These are phyloP conservation scores for Plectrocnemia conspersa DNA, from an alignment of 1,140 invertebrate species.

Conservation along the genomic window DNA sequence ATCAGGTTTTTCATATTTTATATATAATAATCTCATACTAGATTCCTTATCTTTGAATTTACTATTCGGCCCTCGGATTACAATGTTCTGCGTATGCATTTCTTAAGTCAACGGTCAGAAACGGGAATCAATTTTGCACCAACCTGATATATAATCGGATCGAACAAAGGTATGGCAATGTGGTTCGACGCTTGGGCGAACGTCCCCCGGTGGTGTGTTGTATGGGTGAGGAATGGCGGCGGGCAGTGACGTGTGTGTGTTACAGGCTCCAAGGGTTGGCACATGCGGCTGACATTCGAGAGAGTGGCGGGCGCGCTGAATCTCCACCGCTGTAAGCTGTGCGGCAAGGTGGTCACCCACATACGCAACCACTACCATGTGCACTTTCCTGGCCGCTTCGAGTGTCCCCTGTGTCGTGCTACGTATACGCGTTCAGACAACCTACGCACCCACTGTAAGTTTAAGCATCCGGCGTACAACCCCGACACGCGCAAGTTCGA, in stretches of 20 bases:
- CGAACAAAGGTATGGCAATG: no score
- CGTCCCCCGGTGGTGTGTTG: neutral
- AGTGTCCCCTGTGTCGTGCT: constrained; percentile 79
- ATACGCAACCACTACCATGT: constrained; percentile 88
- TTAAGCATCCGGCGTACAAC: constrained; percentile 77
- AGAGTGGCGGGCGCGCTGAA: constrained; percentile 80
- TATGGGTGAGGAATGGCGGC: constrained; percentile 7
- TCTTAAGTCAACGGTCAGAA: no score
- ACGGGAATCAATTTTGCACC: no score
- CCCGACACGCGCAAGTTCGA: constrained; percentile 78
- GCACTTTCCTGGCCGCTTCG: constrained; percentile 82
- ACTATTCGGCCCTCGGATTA: no score
- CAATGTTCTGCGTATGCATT: no score
- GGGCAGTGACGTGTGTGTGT: constrained; percentile 52
- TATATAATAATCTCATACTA: no score
- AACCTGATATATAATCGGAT: no score
- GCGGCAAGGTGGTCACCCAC: constrained; percentile 86
- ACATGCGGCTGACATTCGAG: constrained; percentile 87
- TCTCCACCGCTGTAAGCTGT: constrained; percentile 85
- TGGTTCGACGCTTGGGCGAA: no score
- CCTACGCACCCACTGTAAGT: constrained; percentile 82
- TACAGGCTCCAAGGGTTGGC: constrained; percentile 87
- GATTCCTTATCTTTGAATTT: no score
- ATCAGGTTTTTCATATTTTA: no score
- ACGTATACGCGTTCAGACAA: constrained; percentile 85